Base-by-base conservation (phyloP, 2,113 vertebrate genomes). In the Melanocharis versteri region DNA sequence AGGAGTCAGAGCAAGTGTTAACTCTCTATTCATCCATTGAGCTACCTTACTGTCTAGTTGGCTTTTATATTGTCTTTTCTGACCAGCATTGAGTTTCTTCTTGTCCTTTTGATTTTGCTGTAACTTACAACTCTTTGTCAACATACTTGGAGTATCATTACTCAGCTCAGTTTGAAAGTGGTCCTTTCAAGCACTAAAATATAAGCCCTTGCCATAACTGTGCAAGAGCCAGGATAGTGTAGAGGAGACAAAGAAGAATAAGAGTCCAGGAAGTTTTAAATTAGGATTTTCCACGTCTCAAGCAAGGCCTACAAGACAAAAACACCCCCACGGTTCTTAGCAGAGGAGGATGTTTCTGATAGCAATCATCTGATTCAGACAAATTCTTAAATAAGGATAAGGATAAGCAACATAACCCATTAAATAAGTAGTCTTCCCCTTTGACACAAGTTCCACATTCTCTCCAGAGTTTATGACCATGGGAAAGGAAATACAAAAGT, bases 401-500 rank as follows among this genome's bases (percentile, higher is more conserved):
- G 90, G 83, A 91, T 94, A 97, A 96, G 95, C 73, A 95, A 65
- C 94, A 96, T 96, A 93, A 95, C 39, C 95, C 78, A 89, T 83
- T 64, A 85, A 94, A 64, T 82, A 87, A 95, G 60, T 92, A 87
- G 69, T 83, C 60, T 89, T 91, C 80, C 81, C 54, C 78, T 94
- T 91, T 89, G 94, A 94, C 93, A 95, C 75, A 80, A 85, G 48
- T 79, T 96, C 78, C 75, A 95, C 91, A 93, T 97, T 93, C 82
- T 92, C 75, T 91, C 73, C 84, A 91, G 87, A 87, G 89, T 93
- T 97, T 96, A 97, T 95, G 94, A 82, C 91, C 84, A 96, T 96
- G 91, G 95, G 94, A 97, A 97, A 96, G 93, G 95, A 97, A 97
- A 86, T 87, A 76, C 50, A 75, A 76, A 85, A 87, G 66, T 93